These are phyloP conservation scores for Drosophila subobscura DNA, from an alignment of 1,140 invertebrate species.

Conservation along the genomic window DNA sequence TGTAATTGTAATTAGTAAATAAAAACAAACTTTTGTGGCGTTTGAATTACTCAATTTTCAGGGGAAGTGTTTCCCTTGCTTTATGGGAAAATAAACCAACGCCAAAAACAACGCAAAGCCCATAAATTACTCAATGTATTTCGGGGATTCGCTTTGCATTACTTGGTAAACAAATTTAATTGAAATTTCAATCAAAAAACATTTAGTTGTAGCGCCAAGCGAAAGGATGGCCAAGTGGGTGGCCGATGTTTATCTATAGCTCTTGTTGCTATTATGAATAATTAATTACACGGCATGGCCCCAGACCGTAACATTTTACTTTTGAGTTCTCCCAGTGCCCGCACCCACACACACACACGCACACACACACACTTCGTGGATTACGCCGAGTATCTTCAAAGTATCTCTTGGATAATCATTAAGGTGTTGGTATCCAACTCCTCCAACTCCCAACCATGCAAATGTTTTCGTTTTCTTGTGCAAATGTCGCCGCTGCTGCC, in stretches of 20 bases:
- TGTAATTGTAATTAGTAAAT: constrained; percentile 10
- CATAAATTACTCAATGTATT: constrained; percentile 38
- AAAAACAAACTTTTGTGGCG: neutral
- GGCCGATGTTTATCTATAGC: constrained; percentile 27
- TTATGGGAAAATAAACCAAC: neutral
- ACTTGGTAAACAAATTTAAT: constrained; percentile 52
- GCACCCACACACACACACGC: neutral
- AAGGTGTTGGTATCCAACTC: constrained; percentile 52
- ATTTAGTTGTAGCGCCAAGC: constrained; percentile 29
- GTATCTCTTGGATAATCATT: constrained; percentile 71
- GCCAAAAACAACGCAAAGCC: neutral
- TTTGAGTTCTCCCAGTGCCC: constrained; percentile 38
- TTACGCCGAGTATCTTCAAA: constrained; percentile 59
- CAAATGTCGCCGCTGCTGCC: constrained; percentile 62
- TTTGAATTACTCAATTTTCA: neutral
- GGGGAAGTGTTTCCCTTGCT: neutral
- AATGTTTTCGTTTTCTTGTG: constrained; percentile 73
- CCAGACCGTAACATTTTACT: constrained; percentile 58
- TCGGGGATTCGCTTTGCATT: constrained; percentile 1
- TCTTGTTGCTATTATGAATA: constrained; percentile 63
- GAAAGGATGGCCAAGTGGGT: constrained; percentile 1
- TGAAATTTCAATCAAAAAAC: constrained; percentile 58
- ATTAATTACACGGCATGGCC: constrained; percentile 65
- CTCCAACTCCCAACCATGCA: constrained; percentile 21
- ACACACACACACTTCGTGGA: constrained; percentile 30